phyloP scores from a whole-genome alignment of 2,113 vertebrate genomes.

The Meleagris gallopavo region DNA sequence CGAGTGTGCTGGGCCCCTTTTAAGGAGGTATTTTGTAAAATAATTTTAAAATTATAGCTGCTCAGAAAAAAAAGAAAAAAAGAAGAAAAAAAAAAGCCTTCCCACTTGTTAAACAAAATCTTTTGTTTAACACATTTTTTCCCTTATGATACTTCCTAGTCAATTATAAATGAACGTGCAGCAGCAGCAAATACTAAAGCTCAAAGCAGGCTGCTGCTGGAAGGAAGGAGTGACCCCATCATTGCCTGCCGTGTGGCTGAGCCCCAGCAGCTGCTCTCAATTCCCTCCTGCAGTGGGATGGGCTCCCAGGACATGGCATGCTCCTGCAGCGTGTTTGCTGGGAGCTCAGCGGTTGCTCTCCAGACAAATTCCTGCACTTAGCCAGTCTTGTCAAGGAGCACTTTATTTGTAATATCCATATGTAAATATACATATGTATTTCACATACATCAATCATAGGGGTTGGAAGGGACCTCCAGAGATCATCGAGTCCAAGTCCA shows the following conservation, averaged over 20 bases:
- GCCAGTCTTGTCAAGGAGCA: background rate
- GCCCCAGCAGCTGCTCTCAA: background rate
- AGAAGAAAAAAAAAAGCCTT: background rate
- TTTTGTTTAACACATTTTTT: conserved; percentile 13
- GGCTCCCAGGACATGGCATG: background rate
- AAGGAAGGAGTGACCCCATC: background rate
- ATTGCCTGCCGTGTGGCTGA: background rate
- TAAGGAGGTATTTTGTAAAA: conserved; percentile 40
- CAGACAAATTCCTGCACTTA: background rate
- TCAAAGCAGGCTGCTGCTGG: background rate
- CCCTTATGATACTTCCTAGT: background rate
- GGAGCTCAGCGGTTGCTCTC: background rate
- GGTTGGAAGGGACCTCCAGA: too few species aligned
- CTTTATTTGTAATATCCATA: background rate
- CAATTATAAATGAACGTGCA: conserved; percentile 15
- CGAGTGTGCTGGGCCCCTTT: conserved; percentile 30
- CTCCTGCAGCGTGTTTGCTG: background rate
- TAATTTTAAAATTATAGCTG: conserved; percentile 28
- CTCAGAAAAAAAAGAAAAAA: background rate
- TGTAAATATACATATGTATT: rapidly evolving
- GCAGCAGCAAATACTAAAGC: background rate
- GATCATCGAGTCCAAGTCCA: too few species aligned
- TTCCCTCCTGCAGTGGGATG: background rate
- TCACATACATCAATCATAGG: too few species aligned
- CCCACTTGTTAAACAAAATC: conserved; percentile 22